Evolutionary conservation across 2,797 vertebrate species (phyloP).

Genomic region (Myotis planiceps): DNA sequence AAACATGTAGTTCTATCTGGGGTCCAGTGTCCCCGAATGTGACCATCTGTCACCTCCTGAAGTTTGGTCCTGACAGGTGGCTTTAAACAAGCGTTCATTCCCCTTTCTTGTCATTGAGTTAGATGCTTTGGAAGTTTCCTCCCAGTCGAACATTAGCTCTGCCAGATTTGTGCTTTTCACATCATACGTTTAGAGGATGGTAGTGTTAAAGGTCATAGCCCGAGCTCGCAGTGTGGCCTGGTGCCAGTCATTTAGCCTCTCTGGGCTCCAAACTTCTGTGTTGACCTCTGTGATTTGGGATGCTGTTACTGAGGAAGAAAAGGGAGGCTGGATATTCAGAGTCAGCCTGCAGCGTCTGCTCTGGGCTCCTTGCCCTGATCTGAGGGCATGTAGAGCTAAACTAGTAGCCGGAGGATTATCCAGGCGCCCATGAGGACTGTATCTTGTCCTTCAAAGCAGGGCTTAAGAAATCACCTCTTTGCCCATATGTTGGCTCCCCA

Average conservation of each 20-base stretch:
- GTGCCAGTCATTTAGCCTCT: not conserved
- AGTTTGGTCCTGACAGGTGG: not conserved
- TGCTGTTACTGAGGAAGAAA: too few species aligned
- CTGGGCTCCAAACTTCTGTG: not conserved
- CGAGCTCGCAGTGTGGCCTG: not conserved
- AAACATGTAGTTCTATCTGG: not conserved
- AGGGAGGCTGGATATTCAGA: too few species aligned
- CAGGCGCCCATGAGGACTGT: not conserved
- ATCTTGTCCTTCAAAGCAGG: not conserved
- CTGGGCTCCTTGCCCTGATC: not conserved
- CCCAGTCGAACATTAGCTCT: not conserved
- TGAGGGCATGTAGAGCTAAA: rapidly evolving
- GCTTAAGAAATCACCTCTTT: not conserved
- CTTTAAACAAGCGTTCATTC: not conserved
- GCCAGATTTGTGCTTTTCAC: not conserved
- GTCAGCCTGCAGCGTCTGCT: too few species aligned
- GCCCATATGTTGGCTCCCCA: not conserved
- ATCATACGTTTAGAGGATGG: not conserved
- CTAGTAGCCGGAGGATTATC: not conserved
- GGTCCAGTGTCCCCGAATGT: not conserved
- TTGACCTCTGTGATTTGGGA: not conserved
- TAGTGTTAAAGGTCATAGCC: not conserved
- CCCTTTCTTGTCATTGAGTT: not conserved
- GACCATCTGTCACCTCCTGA: not conserved
- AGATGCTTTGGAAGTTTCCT: not conserved